Evolutionary conservation across 2,888 invertebrate genomes (phyloP).

Genomic region (Drosophila anomalipes): DNA sequence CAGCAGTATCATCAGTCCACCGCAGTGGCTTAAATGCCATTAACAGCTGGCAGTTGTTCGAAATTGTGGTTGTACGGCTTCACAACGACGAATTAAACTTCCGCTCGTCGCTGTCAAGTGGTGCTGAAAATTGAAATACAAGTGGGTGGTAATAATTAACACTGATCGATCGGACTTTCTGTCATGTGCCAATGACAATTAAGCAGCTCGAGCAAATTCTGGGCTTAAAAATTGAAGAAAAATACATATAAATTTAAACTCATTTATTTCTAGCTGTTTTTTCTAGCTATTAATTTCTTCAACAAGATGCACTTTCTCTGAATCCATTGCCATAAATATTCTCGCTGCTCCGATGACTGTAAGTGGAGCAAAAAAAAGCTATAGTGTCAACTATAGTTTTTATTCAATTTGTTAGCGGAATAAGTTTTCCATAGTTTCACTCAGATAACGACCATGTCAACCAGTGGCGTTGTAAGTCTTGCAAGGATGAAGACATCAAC

Average conservation of each 20-base stretch:
- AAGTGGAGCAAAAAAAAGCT: constrained; percentile 11
- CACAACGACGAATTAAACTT: constrained; percentile 56
- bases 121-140: constrained; percentile 25
- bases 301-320: not conserved
- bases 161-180: constrained; percentile 28
- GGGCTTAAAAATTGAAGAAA: not conserved
- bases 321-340: constrained; percentile 1
- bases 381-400: constrained; percentile 57
- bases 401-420: constrained; percentile 58
- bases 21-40: constrained; percentile 55
- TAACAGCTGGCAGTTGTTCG: constrained; percentile 46
- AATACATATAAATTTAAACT: not conserved
- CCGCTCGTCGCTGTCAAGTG: constrained; percentile 41
- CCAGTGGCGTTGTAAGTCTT: constrained; percentile 10
- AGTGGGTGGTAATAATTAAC: constrained; percentile 17
- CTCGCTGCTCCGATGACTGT: not conserved
- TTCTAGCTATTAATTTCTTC: not conserved
- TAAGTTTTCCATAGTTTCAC: constrained; percentile 30
- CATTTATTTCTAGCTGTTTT: not conserved
- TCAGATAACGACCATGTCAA: constrained; percentile 3
- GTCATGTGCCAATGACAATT: constrained; percentile 13
- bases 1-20: constrained; percentile 8
- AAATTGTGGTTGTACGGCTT: constrained; percentile 31
- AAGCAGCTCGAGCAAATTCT: not conserved
- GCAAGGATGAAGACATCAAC: not conserved